Evolutionary conservation across 2,113 vertebrate species (phyloP), one percentile per base, ranked within the genome.

Genomic region (Menidia beryllina): DNA sequence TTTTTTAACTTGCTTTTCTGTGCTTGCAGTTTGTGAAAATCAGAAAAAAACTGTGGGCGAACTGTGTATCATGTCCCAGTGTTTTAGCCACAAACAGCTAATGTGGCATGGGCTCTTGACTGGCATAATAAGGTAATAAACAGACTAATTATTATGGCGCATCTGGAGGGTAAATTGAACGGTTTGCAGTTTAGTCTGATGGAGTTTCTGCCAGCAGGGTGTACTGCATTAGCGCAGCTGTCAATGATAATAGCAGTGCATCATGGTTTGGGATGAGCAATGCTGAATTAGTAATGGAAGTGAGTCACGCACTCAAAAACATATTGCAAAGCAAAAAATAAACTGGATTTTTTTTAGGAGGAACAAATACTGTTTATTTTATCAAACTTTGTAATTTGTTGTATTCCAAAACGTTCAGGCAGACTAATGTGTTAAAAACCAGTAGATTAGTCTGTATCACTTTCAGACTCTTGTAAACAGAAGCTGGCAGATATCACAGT

Each of bases 101-200:
- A 64, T 59, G 52, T 48, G 54, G 81, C 54, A 74, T 69, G 71
- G 64, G 60, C 77, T 75, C 79, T 76, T 86, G 57, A 72, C 67
- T 53, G 56, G 74, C 82, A 81, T 66, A 66, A 86, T 76, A 67
- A 23, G 60, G 65, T 48, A 77, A 87, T 73, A 83, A 79, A 65
- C 68, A 73, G 73, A 56, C 70, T 86, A 82, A 88, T 86, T 78
- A 74, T 34, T 6, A 13, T 8, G 20, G 52, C 79, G 77, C 86
- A 86, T 78, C 83, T 87, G 81, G 86, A 84, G 82, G 86, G 59
- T 54, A 62, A 82, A 76, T 47, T 64, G 50, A 87, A 78, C 12
- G 52, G 62, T 52, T 69, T 74, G 69, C 60, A 69, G 77, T 87
- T 83, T 84, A 86, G 76, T 25, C 1, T 34, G 57, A 50, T 48